Evolutionary conservation across 1,140 invertebrate species (phyloP).

Genomic region (Bombus superbus): DNA sequence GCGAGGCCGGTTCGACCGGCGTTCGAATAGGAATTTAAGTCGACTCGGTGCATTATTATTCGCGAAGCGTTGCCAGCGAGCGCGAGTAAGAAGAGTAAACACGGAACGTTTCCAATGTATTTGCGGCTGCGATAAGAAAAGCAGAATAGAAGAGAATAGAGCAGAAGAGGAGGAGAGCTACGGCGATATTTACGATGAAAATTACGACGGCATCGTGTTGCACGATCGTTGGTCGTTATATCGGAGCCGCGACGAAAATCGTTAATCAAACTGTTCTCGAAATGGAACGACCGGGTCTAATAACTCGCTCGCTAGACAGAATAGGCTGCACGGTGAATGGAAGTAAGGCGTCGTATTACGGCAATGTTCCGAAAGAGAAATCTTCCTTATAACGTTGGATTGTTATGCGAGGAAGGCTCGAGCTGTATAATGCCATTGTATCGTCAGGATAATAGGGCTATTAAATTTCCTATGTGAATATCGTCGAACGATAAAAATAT

Average conservation of each 20-base stretch:
- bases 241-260: constrained; percentile 44
- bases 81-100: constrained; percentile 17
- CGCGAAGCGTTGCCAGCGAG: not conserved
- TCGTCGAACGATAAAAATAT: constrained; percentile 41
- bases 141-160: no score
- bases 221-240: constrained; percentile 37
- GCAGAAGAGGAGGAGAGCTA: no score
- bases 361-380: constrained; percentile 56
- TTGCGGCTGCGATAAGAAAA: not conserved
- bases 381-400: constrained; percentile 61
- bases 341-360: constrained; percentile 62
- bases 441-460: constrained; percentile 58
- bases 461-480: constrained; percentile 53
- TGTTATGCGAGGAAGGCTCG: constrained; percentile 54
- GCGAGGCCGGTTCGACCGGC: no score
- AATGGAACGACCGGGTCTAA: constrained; percentile 53
- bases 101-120: not conserved
- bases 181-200: constrained; percentile 43
- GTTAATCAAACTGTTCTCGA: constrained; percentile 61
- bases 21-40: constrained; percentile 6
- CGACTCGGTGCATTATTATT: constrained; percentile 25
- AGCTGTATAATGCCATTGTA: constrained; percentile 55
- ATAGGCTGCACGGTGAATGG: constrained; percentile 61
- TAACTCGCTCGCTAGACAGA: constrained; percentile 60
- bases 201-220: constrained; percentile 35